Evolutionary conservation across 2,888 invertebrate species (phyloP).

Genomic region (Metopia argyrocephala): DNA sequence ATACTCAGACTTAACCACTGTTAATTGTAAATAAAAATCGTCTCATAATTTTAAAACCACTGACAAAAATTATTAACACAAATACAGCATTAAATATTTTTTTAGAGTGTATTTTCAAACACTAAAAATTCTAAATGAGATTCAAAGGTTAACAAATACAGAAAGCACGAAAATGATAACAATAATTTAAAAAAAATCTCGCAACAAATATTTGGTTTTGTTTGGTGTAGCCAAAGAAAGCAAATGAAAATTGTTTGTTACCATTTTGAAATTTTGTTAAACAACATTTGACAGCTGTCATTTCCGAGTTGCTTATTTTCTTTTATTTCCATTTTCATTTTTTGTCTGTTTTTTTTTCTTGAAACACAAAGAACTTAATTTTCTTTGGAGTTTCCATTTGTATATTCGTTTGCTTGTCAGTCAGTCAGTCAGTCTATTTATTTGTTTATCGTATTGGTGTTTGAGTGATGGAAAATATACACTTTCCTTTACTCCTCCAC

Average conservation of each 20-base stretch:
- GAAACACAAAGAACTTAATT: constrained; percentile 38
- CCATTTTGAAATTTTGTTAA: constrained; percentile 23
- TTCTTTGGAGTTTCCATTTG: constrained; percentile 37
- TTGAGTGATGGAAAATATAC: constrained; percentile 47
- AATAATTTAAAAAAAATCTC: too few relatives aligned
- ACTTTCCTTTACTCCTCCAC: constrained; percentile 1
- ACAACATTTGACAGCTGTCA: constrained; percentile 65
- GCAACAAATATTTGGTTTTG: not conserved
- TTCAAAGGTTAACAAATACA: too few relatives aligned
- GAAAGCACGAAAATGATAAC: too few relatives aligned
- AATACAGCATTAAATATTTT: too few relatives aligned
- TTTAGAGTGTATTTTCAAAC: too few relatives aligned
- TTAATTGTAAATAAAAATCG: too few relatives aligned
- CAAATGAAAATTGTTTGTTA: too few relatives aligned
- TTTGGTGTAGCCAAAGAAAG: not conserved
- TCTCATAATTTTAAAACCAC: too few relatives aligned
- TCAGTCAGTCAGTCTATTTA: not conserved
- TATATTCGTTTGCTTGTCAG: not conserved
- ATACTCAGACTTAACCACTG: too few relatives aligned
- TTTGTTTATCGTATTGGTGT: constrained; percentile 4
- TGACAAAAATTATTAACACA: too few relatives aligned
- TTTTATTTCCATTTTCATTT: not conserved
- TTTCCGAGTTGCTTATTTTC: not conserved
- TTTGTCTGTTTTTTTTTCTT: too few relatives aligned
- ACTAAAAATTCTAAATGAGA: too few relatives aligned